Percentiles rank a stretch among this genome's conserved stretches.
phyloP scores from a whole-genome alignment of 2,888 invertebrate genomes.

The Trissolcus japonicus region DNA sequence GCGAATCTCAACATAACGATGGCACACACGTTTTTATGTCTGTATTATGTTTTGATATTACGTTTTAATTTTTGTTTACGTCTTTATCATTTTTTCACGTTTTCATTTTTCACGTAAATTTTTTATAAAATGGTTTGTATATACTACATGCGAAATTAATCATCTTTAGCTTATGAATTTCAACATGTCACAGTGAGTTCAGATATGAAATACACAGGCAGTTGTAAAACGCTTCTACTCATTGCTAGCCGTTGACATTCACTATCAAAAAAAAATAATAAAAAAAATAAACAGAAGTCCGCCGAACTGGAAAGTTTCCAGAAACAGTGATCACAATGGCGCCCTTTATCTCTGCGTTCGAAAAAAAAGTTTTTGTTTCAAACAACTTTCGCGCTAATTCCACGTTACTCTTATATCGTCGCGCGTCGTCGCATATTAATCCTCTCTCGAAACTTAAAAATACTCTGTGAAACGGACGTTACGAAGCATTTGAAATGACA shows the following conservation, averaged over 20 bases:
- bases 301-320: conserved; percentile 38
- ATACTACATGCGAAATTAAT: no score
- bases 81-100: no score
- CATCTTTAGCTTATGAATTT: no score
- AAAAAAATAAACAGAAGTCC: conserved; percentile 65
- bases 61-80: no score
- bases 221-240: no score
- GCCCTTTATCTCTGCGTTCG: conserved; percentile 35
- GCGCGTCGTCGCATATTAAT: conserved; percentile 8
- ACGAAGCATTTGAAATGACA: conserved; percentile 1
- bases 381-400: conserved; percentile 70
- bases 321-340: conserved; percentile 38
- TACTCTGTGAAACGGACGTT: neutral
- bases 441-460: conserved; percentile 2
- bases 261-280: conserved; percentile 47
- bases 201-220: no score
- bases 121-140: no score
- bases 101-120: no score
- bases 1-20: no score
- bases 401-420: conserved; percentile 5
- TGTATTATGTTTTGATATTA: no score
- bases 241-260: conserved; percentile 2
- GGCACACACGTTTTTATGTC: no score
- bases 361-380: conserved; percentile 67
- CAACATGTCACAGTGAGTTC: no score